Conservation (phyloP, 2,113 vertebrate genomes). For the Channa argus region DNA sequence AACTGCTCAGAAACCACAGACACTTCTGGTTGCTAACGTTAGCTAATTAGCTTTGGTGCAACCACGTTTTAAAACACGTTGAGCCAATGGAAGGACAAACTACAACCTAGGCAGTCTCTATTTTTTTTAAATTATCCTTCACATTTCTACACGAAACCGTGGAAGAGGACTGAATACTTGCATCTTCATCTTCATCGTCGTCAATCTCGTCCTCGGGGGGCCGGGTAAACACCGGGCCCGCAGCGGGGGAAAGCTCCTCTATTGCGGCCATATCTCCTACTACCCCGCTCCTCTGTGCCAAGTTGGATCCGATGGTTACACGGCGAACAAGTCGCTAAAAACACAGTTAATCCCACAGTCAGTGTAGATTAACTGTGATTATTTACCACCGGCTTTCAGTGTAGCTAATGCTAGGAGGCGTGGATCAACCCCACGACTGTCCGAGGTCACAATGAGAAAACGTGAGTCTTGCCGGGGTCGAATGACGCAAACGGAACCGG, state of each 20-base stretch:
- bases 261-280: conserved; percentile 72
- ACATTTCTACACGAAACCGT: rapidly evolving
- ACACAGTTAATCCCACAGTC: not conserved
- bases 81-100: not conserved
- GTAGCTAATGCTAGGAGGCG: conserved; percentile 19
- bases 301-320: not conserved
- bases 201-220: conserved; percentile 84
- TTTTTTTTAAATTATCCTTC: too few species aligned
- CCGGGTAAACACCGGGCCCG: conserved; percentile 78
- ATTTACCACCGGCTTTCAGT: not conserved
- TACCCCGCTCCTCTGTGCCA: not conserved
- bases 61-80: not conserved
- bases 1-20: too few species aligned
- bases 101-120: not conserved
- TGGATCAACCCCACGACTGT: conserved; percentile 24
- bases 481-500: conserved; percentile 49
- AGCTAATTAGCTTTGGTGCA: conserved; percentile 14
- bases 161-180: conserved; percentile 31
- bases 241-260: conserved; percentile 79
- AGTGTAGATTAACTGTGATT: not conserved
- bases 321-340: not conserved
- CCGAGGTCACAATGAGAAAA: conserved; percentile 80
- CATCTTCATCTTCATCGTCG: conserved; percentile 86
- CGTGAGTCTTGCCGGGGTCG: conserved; percentile 70
- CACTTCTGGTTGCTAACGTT: not conserved